Base-by-base conservation (phyloP, 2,113 vertebrate species). In the Chamaea fasciata region DNA sequence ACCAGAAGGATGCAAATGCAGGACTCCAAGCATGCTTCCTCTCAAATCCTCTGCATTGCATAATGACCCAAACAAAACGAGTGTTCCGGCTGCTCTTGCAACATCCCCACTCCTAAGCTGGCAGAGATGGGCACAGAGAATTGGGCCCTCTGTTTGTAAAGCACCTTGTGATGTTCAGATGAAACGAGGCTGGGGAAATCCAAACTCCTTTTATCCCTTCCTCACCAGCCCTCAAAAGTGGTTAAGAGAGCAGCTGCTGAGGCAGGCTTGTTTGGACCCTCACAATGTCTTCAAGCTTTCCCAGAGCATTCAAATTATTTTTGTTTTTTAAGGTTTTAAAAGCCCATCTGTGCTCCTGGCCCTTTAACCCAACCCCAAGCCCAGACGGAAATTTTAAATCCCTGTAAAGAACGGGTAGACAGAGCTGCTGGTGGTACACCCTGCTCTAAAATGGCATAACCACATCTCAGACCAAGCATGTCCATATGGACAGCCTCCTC, bases 291-390 rank as follows among this genome's bases (percentile, higher is more conserved):
- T 79, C 60, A 59, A 15, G 52, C 24, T 77, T 91, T 73, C 63
- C n/a, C 75, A 79, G 62, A 85, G 68, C 13, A n/a, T 52, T 76
- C 79, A 68, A 35, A 63, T 73, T 55, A 16, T 13, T 8, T 13
- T 69, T 89, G 28, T 73, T 79, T 87, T 67, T 49, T 13, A 39
- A 81, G 37, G 44, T 37, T 91, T 88, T 91, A 49, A 90, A 65
- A 92, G 42, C 67, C 53, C 70, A 67, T 94, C 75, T 95, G 84
- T 79, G 75, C 44, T 93, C 52, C 83, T 83, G 87, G 65, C 83
- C 64, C 83, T 95, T 90, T 92, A 92, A 93, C 42, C 39, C 73
- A 60, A 93, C 46, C 83, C 83, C n/a, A 23, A 79, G n/a, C 41
- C 41, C 52, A 49, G 62, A 64, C 1, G 11, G 81, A 83, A 85